phyloP scores from a whole-genome alignment of 2,888 invertebrate genomes.

The Crossocerus cetratus region DNA sequence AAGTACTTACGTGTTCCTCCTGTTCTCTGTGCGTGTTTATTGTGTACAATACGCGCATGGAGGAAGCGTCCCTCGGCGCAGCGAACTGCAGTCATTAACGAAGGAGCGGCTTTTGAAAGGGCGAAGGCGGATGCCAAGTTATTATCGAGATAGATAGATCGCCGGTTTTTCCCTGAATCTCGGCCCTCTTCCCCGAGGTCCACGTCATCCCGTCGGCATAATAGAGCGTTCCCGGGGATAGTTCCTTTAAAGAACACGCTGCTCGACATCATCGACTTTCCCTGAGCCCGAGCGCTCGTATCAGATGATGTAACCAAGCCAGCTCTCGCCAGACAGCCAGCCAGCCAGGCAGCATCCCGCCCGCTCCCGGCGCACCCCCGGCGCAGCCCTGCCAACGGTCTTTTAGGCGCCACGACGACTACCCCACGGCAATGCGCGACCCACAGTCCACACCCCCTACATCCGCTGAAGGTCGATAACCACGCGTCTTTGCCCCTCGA shows the following conservation, averaged over 20 bases:
- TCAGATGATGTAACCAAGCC: slow-evolving; percentile 60
- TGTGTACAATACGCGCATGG: too few relatives aligned
- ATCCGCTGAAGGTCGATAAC: slow-evolving; percentile 58
- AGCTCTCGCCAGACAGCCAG: slow-evolving; percentile 22
- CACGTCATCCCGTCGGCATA: slow-evolving; percentile 32
- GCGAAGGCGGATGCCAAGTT: background rate
- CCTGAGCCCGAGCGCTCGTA: slow-evolving; percentile 34
- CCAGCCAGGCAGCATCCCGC: background rate
- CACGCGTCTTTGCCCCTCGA: slow-evolving; percentile 47
- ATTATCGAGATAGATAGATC: slow-evolving; percentile 12
- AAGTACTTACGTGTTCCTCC: too few relatives aligned
- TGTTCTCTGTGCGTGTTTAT: too few relatives aligned
- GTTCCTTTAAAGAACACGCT: slow-evolving; percentile 47
- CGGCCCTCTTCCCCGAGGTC: slow-evolving; percentile 27
- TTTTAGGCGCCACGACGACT: slow-evolving; percentile 67
- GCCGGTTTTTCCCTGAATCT: slow-evolving; percentile 28
- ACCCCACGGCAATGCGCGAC: slow-evolving; percentile 42
- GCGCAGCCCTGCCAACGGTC: slow-evolving; percentile 50
- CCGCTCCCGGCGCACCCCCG: background rate
- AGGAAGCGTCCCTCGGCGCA: too few relatives aligned
- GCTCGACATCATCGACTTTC: slow-evolving; percentile 50
- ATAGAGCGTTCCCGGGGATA: slow-evolving; percentile 28
- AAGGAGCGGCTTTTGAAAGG: background rate
- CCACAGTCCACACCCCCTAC: slow-evolving; percentile 30
- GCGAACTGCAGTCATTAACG: too few relatives aligned